A percentile compares a stretch with the other conserved stretches of the same genome.
Conservation (phyloP, 2,113 vertebrate species). For the Grantiella picta region DNA sequence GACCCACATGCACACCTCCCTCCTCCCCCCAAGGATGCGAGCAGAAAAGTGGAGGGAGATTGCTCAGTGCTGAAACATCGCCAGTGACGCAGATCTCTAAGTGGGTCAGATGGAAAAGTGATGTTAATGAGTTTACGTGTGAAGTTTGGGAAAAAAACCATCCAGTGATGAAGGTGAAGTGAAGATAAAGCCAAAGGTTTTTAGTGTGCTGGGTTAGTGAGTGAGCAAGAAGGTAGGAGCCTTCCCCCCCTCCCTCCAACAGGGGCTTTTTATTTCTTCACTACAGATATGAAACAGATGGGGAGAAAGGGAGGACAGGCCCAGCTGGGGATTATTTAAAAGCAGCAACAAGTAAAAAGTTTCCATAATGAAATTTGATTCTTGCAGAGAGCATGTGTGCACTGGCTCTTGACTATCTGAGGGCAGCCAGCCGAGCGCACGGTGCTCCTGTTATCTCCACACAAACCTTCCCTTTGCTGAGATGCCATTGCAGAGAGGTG, state of each 20-base stretch:
- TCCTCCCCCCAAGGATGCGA: not conserved
- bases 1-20: not conserved
- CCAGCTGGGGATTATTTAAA: not conserved
- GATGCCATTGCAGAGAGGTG: not conserved
- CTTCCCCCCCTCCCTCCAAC: not conserved
- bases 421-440: not conserved
- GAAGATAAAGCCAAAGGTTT: not conserved
- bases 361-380: constrained; percentile 18
- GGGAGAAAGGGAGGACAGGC: not conserved
- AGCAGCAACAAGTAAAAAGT: not conserved
- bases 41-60: constrained; percentile 20
- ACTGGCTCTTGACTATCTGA: not conserved
- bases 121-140: constrained; percentile 48
- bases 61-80: constrained; percentile 49
- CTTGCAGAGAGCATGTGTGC: not conserved
- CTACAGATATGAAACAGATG: not conserved
- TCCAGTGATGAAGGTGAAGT: not conserved
- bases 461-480: not conserved
- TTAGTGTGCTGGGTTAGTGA: not conserved
- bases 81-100: constrained; percentile 40
- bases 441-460: not conserved
- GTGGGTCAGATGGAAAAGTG: constrained; percentile 57
- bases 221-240: not conserved
- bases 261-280: not conserved
- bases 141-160: not conserved